Evolutionary conservation across 2,888 invertebrate species (phyloP), one percentile per base, ranked within the genome.

Genomic region (Ametastegia equiseti): DNA sequence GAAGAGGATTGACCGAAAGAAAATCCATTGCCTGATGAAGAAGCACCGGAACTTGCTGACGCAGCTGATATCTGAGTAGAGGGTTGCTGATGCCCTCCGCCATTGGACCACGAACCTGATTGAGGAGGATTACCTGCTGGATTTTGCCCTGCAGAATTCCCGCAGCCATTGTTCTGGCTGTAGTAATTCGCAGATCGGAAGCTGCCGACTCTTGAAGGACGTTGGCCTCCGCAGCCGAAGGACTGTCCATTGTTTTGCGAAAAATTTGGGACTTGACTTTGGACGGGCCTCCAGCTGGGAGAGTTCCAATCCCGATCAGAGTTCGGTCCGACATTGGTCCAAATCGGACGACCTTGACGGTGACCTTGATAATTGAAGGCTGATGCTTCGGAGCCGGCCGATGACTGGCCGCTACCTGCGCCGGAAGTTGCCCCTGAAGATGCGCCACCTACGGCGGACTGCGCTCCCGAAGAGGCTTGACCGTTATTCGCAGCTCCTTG

Each of bases 401-500:
- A 75, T n/a, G 83, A 81, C 42, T 82, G 75, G 36, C 83, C 83
- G 67, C 82, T 83, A 73, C 82, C 86, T 5, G 83, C 82, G 2
- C 84, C 83, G 23, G 89, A 88, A 80, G 84, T 84, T 0, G 86
- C 87, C 6, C 84, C 85, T 73, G 86, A 86, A 67, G 87, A 82
- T 2, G 84, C 78, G 30, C 85, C 84, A 23, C 88, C 88, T 3
- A 86, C 86, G 3, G 86, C 85, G 5, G 90, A 89, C 39, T 88
- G 86, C 0, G 89, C 89, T 39, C 87, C 85, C 15, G 88, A 86
- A 19, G 83, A 83, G 5, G 88, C 89, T 80, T 86, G 88, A 5
- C 89, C 89, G 67, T 89, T 90, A 45, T 86, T 86, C 1, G 86
- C 85, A n/a, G 84, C 86, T 23, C 88, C 89, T 3, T 89, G 87